These are phyloP conservation scores for Xiphophorus birchmanni DNA, from an alignment of 2,797 vertebrate genomes.

Conservation along the genomic window DNA sequence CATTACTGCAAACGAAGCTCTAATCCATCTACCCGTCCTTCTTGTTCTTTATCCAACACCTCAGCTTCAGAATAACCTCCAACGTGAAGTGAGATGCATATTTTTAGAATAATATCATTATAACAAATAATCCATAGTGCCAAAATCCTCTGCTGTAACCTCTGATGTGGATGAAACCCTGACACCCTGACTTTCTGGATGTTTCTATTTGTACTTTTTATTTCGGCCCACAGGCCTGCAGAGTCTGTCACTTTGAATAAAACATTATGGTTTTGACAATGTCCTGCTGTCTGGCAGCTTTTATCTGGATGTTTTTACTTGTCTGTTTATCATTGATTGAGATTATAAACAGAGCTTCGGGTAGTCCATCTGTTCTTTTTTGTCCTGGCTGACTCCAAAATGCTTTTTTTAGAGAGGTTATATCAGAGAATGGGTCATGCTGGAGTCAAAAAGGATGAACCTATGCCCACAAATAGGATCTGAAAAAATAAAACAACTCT, in stretches of 20 bases:
- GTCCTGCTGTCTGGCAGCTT: conserved; percentile 54
- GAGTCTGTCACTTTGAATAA: conserved; percentile 46
- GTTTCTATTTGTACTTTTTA: conserved; percentile 27
- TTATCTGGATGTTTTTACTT: conserved; percentile 63
- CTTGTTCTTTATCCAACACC: neutral
- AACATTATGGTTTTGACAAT: conserved; percentile 41
- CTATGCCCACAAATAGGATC: conserved; percentile 25
- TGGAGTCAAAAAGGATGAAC: conserved; percentile 20
- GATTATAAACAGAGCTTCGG: conserved; percentile 50
- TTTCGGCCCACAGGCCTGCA: conserved; percentile 23
- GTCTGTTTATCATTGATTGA: conserved; percentile 44
- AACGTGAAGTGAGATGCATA: neutral
- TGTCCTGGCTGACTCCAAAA: conserved; percentile 35
- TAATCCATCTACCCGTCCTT: neutral
- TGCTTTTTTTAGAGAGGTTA: conserved; percentile 20
- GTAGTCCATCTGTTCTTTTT: conserved; percentile 22
- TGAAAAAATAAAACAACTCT: conserved; percentile 29
- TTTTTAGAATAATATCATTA: neutral
- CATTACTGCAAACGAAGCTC: neutral
- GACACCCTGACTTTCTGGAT: conserved; percentile 12
- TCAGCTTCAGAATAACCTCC: neutral
- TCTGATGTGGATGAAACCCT: conserved; percentile 19
- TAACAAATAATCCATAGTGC: neutral
- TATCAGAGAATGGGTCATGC: conserved; percentile 10
- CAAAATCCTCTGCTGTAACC: neutral